Conservation (phyloP, 2,888 invertebrate genomes). For the Phyllotreta striolata region DNA sequence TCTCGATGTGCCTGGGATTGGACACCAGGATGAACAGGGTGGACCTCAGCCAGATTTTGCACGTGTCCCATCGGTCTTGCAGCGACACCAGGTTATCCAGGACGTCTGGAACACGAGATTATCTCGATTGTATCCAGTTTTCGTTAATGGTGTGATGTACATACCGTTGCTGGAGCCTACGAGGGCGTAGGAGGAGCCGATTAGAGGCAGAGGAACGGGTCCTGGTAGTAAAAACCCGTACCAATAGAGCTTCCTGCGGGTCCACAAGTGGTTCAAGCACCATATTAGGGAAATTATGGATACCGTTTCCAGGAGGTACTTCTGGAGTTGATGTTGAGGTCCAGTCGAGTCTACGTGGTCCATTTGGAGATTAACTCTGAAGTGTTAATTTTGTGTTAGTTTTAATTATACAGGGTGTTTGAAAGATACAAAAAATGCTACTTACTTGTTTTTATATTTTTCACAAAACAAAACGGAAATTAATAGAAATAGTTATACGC, state of each 20-base stretch:
- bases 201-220: conserved; percentile 18
- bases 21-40: conserved; percentile 17
- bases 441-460: too few relatives aligned
- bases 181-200: conserved; percentile 10
- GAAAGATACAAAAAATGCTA: too few relatives aligned
- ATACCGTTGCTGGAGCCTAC: conserved; percentile 10
- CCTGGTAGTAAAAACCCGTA: conserved; percentile 10
- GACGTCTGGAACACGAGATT: conserved; percentile 2
- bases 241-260: conserved; percentile 18
- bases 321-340: too few relatives aligned
- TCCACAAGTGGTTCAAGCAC: conserved; percentile 23
- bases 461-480: too few relatives aligned
- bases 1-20: conserved; percentile 28
- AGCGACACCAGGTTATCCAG: conserved; percentile 6
- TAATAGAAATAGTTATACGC: too few relatives aligned
- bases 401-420: too few relatives aligned
- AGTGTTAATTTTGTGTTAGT: too few relatives aligned
- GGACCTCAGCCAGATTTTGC: conserved; percentile 18
- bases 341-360: too few relatives aligned
- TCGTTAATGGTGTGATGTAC: neutral
- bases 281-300: neutral
- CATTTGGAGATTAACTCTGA: too few relatives aligned
- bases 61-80: conserved; percentile 10
- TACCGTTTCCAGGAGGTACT: too few relatives aligned
- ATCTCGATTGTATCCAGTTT: neutral